Base-by-base conservation (phyloP, 2,113 vertebrate species). In the human (Homo sapiens) region DNA sequence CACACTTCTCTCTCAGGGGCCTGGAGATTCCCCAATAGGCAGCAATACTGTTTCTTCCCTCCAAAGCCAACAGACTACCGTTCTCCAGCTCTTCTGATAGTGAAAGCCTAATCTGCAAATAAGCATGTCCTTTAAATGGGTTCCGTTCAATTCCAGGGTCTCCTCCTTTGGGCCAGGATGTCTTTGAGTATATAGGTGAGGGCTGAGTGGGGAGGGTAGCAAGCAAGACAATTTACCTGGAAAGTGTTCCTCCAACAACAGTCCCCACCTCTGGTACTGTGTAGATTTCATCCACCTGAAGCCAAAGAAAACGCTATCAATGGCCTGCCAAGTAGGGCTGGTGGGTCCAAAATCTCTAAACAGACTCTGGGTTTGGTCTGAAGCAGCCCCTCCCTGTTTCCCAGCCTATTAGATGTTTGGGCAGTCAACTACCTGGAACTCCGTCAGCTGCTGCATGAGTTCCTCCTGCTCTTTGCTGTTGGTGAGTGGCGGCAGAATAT, bases 241-340 rank as follows among this genome's bases (percentile, higher is more conserved):
- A 99, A 48, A 99, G 98, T 83, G 99, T 99, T 95, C 99, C 99
- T 98, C 99, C 99, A 68, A 99, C 99, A 95, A 99, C 99, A 40
- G 99, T 99, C 73, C 99, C 99, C 97, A 99, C 99, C 83, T 99
- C 99, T 91, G 99, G 99, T 82, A 99, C 99, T 0, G 99, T 99
- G 97, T 99, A 99, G 98, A 99, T 99, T 99, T 99, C 99, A 99
- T 99, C 99, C 43, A 99, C 99, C 99, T 99, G 98, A 97, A 91
- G 94, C 89, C 84, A 98, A 98, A 98, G 94, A 98, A 95, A 57
- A 90, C 92, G n/a, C 59, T 66, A 68, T 98, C 96, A 98, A 48
- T 92, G 55, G 82, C 48, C 78, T 35, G 48, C 40, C 30, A 12
- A 48, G 30, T 40, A 88, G 45, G 57, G 85, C 43, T 64, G 0